Percentiles rank a stretch among this genome's conserved stretches.
Conservation (phyloP, 2,888 invertebrate species). For the Macaria liturata region DNA sequence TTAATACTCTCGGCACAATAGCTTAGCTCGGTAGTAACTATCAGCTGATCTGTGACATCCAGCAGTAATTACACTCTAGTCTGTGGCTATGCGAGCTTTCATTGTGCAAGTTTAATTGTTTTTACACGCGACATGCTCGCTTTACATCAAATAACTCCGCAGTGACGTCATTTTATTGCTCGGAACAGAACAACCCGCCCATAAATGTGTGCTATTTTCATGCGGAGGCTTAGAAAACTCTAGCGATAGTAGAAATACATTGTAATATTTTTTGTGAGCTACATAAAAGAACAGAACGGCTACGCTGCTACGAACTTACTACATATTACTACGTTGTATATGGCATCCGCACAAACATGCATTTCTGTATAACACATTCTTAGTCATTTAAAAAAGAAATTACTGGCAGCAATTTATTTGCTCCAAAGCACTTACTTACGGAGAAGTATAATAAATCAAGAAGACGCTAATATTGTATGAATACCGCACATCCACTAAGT, state of each 20-base stretch:
- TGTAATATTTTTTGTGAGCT: not conserved
- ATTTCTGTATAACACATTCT: no score
- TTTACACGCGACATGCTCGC: slow-evolving; percentile 52
- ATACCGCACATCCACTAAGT: slow-evolving; percentile 67
- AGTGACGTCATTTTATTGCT: slow-evolving; percentile 35
- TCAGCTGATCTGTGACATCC: slow-evolving; percentile 1
- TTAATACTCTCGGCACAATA: slow-evolving; percentile 67
- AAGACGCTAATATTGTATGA: slow-evolving; percentile 35
- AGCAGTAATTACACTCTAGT: slow-evolving; percentile 28
- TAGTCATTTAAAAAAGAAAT: no score
- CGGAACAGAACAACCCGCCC: slow-evolving; percentile 19
- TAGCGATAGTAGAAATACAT: slow-evolving; percentile 1
- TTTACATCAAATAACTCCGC: slow-evolving; percentile 40
- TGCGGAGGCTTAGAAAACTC: slow-evolving; percentile 10
- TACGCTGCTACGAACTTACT: slow-evolving; percentile 3
- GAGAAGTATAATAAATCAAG: slow-evolving; percentile 19
- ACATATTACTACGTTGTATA: not conserved
- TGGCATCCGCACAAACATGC: no score
- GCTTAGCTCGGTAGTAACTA: slow-evolving; percentile 38
- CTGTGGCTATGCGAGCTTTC: slow-evolving; percentile 58
- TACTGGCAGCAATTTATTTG: slow-evolving; percentile 1
- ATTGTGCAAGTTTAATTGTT: slow-evolving; percentile 76
- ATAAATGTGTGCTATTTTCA: slow-evolving; percentile 21
- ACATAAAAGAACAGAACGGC: not conserved
- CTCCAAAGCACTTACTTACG: slow-evolving; percentile 3